phyloP scores from a whole-genome alignment of 2,888 invertebrate genomes.

The Morpho helenor region DNA sequence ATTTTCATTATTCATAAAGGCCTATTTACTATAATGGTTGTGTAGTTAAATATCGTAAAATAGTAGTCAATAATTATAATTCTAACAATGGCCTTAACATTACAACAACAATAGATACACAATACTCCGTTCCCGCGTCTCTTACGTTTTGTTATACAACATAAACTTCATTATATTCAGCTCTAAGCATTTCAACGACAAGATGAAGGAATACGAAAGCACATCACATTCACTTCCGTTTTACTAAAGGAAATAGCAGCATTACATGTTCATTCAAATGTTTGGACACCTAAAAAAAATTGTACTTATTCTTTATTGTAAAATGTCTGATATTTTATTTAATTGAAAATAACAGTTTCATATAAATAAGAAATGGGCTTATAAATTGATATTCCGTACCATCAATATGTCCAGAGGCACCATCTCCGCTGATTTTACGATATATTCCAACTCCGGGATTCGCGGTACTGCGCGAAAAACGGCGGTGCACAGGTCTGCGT shows the following conservation, averaged over 20 bases:
- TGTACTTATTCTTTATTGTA: too few relatives aligned
- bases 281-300: too few relatives aligned
- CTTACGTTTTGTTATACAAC: conserved; percentile 71
- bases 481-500: conserved; percentile 46
- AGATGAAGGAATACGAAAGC: conserved; percentile 24
- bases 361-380: too few relatives aligned
- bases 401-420: conserved; percentile 28
- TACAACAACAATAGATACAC: conserved; percentile 62
- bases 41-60: conserved; percentile 2
- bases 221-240: conserved; percentile 22
- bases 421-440: conserved; percentile 60
- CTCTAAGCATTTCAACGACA: conserved; percentile 15
- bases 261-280: neutral
- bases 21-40: neutral
- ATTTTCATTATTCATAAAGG: neutral
- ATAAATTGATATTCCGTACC: conserved; percentile 35
- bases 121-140: conserved; percentile 68
- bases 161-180: conserved; percentile 38
- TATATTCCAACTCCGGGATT: conserved; percentile 66
- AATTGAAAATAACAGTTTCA: too few relatives aligned
- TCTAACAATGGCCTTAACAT: conserved; percentile 64
- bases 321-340: too few relatives aligned
- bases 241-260: conserved; percentile 15
- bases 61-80: conserved; percentile 28
- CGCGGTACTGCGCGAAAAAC: conserved; percentile 47